Evolutionary conservation across 1,140 invertebrate genomes (phyloP).

Genomic region (Drosophila micromelanica): DNA sequence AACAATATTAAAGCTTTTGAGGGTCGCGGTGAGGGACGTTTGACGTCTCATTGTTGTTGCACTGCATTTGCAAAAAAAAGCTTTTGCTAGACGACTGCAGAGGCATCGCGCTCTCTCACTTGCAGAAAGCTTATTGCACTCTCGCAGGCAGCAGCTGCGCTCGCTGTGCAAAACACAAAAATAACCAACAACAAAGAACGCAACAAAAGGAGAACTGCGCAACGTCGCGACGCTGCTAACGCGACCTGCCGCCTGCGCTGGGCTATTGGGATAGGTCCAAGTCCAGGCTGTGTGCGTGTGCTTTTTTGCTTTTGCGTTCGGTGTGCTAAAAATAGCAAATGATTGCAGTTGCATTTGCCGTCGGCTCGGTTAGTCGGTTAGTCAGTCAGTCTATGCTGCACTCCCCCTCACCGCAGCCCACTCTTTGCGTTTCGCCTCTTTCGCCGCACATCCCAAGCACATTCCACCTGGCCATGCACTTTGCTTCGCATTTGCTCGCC

Average conservation of each 20-base stretch:
- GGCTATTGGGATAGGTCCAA: slow-evolving; percentile 75
- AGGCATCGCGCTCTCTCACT: not conserved
- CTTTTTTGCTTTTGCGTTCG: slow-evolving; percentile 6
- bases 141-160: slow-evolving; percentile 10
- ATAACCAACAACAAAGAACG: slow-evolving; percentile 5
- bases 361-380: slow-evolving; percentile 15
- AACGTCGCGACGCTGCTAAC: slow-evolving; percentile 32
- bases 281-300: slow-evolving; percentile 51
- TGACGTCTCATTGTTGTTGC: slow-evolving; percentile 25
- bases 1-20: slow-evolving; percentile 61
- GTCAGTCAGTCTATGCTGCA: slow-evolving; percentile 9
- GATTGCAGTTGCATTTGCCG: slow-evolving; percentile 40
- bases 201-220: slow-evolving; percentile 49
- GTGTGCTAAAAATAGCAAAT: slow-evolving; percentile 44
- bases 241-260: slow-evolving; percentile 64
- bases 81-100: slow-evolving; percentile 11
- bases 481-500: slow-evolving; percentile 20
- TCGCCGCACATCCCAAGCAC: slow-evolving; percentile 4
- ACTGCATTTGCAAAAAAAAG: slow-evolving; percentile 51
- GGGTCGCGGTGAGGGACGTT: slow-evolving; percentile 74
- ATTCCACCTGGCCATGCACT: slow-evolving; percentile 36
- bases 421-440: not conserved
- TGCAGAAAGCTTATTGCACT: slow-evolving; percentile 39
- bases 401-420: not conserved
- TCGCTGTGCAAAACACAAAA: slow-evolving; percentile 34